Evolutionary conservation across 2,113 vertebrate genomes (phyloP).

Genomic region (Odocoileus hemionus): DNA sequence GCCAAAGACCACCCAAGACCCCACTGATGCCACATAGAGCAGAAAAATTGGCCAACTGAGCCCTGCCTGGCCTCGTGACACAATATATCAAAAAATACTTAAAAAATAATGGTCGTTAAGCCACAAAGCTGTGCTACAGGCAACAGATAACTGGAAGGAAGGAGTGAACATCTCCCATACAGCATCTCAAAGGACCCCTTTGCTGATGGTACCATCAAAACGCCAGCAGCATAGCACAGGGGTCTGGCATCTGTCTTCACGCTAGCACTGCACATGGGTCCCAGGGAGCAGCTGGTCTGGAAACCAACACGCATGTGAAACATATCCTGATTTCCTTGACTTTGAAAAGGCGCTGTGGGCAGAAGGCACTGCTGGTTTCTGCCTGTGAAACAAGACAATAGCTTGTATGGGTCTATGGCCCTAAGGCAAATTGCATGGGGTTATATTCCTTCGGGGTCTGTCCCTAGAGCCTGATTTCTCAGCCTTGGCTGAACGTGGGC

Average conservation of each 20-base stretch:
- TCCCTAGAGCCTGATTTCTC: neutral
- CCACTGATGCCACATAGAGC: neutral
- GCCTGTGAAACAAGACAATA: neutral
- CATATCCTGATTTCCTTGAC: neutral
- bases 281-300: neutral
- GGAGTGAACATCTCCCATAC: neutral
- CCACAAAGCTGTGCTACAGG: neutral
- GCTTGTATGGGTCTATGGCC: neutral
- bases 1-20: neutral
- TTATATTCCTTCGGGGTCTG: neutral
- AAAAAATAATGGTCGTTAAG: neutral
- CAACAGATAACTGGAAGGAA: neutral
- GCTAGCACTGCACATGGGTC: neutral
- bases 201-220: neutral
- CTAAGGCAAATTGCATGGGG: neutral
- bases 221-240: neutral
- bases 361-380: neutral
- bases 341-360: neutral
- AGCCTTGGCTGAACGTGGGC: neutral
- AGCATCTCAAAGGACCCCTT: neutral
- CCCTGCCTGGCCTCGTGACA: neutral
- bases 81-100: neutral
- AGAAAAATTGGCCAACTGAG: neutral
- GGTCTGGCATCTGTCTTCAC: neutral
- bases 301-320: fast-evolving